phyloP scores from a whole-genome alignment of 2,797 vertebrate genomes.

The Platyrinchus mystaceus region DNA sequence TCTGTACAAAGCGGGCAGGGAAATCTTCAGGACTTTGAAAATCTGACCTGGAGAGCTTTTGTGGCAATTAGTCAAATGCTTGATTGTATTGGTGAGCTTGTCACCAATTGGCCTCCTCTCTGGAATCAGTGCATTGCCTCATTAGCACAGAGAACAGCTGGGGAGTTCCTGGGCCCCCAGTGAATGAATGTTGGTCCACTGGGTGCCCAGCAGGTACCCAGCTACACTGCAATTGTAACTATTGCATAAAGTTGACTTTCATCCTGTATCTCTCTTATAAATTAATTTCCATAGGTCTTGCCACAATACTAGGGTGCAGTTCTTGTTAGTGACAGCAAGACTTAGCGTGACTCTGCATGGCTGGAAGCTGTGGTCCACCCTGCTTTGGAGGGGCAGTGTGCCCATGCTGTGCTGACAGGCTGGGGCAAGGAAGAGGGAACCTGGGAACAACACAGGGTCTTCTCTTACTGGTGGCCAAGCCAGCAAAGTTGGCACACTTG shows the following conservation, averaged over 20 bases:
- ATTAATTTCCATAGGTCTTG: not conserved
- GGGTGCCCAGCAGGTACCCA: not conserved
- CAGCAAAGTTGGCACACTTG: not conserved
- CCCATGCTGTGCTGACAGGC: not conserved
- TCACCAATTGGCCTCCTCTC: not conserved
- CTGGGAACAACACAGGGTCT: not conserved
- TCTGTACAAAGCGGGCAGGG: not conserved
- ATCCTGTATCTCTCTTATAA: not conserved
- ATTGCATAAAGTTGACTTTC: not conserved
- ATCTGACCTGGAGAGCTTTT: not conserved
- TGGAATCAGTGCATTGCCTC: not conserved
- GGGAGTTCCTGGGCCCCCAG: not conserved
- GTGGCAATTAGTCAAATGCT: not conserved
- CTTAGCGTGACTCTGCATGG: accelerated
- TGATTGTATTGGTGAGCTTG: not conserved
- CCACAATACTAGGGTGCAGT: not conserved
- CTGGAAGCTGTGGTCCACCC: not conserved
- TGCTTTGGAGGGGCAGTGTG: not conserved
- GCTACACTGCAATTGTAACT: not conserved
- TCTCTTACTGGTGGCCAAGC: not conserved
- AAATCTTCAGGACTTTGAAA: not conserved
- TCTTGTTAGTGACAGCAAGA: not conserved
- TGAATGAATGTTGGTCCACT: not conserved
- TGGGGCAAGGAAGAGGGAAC: not conserved
- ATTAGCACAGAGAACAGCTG: not conserved